These are phyloP conservation scores for Stenurella melanura DNA, from an alignment of 2,888 invertebrate genomes.

Conservation along the genomic window DNA sequence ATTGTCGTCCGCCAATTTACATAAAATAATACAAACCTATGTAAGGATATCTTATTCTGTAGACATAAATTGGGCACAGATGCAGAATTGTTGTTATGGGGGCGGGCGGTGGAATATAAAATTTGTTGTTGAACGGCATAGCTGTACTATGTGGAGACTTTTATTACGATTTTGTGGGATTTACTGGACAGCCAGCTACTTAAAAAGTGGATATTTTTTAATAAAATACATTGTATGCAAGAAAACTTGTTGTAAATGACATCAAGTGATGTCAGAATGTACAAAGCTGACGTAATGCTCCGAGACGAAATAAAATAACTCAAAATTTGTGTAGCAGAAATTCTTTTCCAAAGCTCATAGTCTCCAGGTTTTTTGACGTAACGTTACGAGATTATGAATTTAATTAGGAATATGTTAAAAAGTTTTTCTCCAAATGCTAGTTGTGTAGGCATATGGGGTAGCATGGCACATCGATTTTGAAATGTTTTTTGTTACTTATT, in stretches of 20 bases:
- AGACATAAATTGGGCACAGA: background rate
- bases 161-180: background rate
- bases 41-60: background rate
- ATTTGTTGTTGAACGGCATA: background rate
- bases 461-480: too few species aligned
- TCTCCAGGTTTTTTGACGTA: too few species aligned
- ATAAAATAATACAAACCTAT: background rate
- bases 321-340: too few species aligned
- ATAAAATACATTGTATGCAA: slow-evolving; percentile 3
- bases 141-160: background rate
- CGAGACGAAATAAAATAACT: background rate
- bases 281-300: background rate
- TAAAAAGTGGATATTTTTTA: slow-evolving; percentile 2
- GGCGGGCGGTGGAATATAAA: background rate
- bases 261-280: background rate
- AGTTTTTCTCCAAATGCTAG: too few species aligned
- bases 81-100: background rate
- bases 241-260: background rate
- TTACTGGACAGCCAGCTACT: slow-evolving; percentile 3
- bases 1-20: background rate
- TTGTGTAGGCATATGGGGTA: too few species aligned
- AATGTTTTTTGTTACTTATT: too few species aligned
- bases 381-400: too few species aligned
- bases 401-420: too few species aligned
- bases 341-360: too few species aligned